Conservation (phyloP, 1,140 invertebrate genomes). For the Ooceraea biroi region DNA sequence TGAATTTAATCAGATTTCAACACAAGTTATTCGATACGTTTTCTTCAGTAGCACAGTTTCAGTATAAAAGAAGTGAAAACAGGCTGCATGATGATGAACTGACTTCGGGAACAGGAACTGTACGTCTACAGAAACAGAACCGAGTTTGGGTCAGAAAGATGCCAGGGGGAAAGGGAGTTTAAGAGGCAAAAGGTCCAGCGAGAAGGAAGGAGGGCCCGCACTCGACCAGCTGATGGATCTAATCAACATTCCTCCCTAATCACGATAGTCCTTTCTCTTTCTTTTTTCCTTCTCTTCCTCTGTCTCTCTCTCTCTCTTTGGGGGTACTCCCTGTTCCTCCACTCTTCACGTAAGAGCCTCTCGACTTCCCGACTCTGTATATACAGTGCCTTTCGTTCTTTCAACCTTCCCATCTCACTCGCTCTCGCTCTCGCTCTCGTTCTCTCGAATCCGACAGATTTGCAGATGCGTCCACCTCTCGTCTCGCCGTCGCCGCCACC, state of each 20-base stretch:
- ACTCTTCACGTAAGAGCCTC: constrained; percentile 57
- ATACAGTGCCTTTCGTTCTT: constrained; percentile 55
- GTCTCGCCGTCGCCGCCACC: constrained; percentile 49
- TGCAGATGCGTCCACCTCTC: constrained; percentile 66
- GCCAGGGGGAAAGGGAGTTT: constrained; percentile 51
- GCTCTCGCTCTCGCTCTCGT: constrained; percentile 49
- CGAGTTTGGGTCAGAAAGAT: constrained; percentile 64
- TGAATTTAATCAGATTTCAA: constrained; percentile 7
- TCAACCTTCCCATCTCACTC: constrained; percentile 1
- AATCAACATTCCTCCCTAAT: constrained; percentile 84
- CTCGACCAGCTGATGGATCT: constrained; percentile 84
- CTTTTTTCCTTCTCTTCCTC: too few relatives aligned
- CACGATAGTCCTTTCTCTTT: constrained; percentile 73
- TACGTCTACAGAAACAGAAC: constrained; percentile 20
- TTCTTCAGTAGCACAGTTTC: constrained; percentile 1
- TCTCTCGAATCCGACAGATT: constrained; percentile 62
- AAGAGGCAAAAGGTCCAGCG: constrained; percentile 71
- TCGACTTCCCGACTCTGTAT: constrained; percentile 60
- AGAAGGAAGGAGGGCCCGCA: constrained; percentile 67
- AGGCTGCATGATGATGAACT: constrained; percentile 3
- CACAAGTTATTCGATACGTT: background rate
- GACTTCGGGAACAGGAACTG: constrained; percentile 10
- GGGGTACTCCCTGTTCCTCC: constrained; percentile 52
- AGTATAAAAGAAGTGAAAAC: background rate
- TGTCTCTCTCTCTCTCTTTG: constrained; percentile 3